These are phyloP conservation scores for Heliocidaris erythrogramma DNA, from an alignment of 35 echinoderm and acorn worm species.

Conservation along the genomic window DNA sequence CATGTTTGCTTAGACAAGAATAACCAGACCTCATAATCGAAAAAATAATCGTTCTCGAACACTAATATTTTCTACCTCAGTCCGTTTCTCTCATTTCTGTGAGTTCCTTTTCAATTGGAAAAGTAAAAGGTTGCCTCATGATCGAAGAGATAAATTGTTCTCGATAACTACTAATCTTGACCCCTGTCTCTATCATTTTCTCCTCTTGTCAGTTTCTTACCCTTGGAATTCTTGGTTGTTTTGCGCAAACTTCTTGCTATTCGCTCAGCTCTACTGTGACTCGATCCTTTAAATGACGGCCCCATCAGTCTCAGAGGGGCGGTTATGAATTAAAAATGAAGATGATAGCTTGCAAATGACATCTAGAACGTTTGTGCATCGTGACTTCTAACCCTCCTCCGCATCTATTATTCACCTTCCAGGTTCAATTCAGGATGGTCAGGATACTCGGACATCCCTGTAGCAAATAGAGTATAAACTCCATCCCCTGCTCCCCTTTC, in stretches of 20 bases:
- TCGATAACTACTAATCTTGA: too few relatives aligned
- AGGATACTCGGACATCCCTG: not conserved
- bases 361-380: constrained; percentile 1
- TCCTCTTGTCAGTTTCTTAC: not conserved
- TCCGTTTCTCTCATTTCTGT: too few relatives aligned
- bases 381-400: not conserved
- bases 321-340: constrained; percentile 7
- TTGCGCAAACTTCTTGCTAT: not conserved
- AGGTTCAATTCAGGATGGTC: not conserved
- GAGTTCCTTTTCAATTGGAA: too few relatives aligned
- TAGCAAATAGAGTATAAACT: not conserved
- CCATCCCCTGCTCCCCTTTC: not conserved
- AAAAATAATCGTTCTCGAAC: too few relatives aligned
- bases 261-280: not conserved
- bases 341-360: constrained; percentile 2
- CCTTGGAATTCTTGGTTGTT: not conserved
- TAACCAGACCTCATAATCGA: too few relatives aligned
- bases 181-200: not conserved
- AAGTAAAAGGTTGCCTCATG: too few relatives aligned
- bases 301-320: not conserved
- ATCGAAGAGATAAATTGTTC: too few relatives aligned
- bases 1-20: too few relatives aligned
- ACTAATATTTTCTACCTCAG: too few relatives aligned
- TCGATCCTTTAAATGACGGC: not conserved
- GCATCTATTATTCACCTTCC: not conserved